A percentile compares a stretch with the other conserved stretches of the same genome.
phyloP scores from a whole-genome alignment of 2,797 vertebrate genomes.

The Helostoma temminkii region DNA sequence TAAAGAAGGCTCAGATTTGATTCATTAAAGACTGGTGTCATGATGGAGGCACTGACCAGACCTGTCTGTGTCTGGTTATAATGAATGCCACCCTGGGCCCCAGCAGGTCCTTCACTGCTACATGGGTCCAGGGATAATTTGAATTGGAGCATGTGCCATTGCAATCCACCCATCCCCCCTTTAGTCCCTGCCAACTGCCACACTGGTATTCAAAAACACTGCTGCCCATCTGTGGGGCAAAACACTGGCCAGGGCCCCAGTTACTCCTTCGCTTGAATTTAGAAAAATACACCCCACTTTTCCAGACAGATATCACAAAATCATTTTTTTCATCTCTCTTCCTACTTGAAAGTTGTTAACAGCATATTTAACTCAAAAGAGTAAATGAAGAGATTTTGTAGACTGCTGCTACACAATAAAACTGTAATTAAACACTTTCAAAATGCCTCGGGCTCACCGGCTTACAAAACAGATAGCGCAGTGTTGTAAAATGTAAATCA shows the following conservation, averaged over 20 bases:
- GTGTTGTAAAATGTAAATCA: conserved; percentile 42
- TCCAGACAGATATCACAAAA: conserved; percentile 48
- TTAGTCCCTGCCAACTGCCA: conserved; percentile 83
- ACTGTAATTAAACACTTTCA: conserved; percentile 24
- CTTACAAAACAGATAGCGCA: conserved; percentile 18
- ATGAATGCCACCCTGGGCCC: conserved; percentile 81
- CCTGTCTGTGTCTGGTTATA: conserved; percentile 76
- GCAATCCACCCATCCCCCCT: conserved; percentile 78
- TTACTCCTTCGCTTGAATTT: conserved; percentile 59
- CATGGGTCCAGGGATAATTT: conserved; percentile 83
- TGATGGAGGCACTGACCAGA: conserved; percentile 67
- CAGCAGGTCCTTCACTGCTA: conserved; percentile 79
- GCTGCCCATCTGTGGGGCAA: conserved; percentile 84
- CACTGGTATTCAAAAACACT: conserved; percentile 83
- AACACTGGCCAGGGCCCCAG: conserved; percentile 76
- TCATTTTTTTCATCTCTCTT: conserved; percentile 19
- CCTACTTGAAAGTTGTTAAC: conserved; percentile 36
- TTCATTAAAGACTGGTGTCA: conserved; percentile 48
- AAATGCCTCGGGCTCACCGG: conserved; percentile 11
- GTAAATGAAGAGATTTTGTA: conserved; percentile 26
- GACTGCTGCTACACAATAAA: conserved; percentile 35
- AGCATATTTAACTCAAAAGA: conserved; percentile 26
- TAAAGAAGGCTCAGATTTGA: conserved; percentile 9
- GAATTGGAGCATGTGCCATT: conserved; percentile 85
- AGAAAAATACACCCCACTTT: conserved; percentile 49